These are phyloP conservation scores for Leptopterna dolabrata DNA, from an alignment of 2,888 invertebrate species.

Conservation along the genomic window DNA sequence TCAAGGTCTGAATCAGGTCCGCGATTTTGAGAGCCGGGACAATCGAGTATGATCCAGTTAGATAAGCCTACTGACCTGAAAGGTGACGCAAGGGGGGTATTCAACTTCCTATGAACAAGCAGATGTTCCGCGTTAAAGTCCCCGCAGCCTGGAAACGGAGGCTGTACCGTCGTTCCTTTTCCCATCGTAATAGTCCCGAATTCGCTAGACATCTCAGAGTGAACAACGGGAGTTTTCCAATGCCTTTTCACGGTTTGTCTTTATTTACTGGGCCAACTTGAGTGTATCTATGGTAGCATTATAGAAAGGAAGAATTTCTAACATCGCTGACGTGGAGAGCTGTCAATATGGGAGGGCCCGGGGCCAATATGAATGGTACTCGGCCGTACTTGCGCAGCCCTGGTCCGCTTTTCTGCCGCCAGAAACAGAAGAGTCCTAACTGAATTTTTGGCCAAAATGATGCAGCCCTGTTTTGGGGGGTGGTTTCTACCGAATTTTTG, in stretches of 20 bases:
- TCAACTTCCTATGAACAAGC: neutral
- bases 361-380: too few species aligned
- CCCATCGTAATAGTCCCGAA: neutral
- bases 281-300: too few species aligned
- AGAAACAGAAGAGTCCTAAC: too few species aligned
- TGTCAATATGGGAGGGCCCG: too few species aligned
- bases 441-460: too few species aligned
- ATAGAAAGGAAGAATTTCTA: too few species aligned
- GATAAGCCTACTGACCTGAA: conserved; percentile 37
- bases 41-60: conserved; percentile 3
- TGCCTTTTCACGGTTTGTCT: neutral
- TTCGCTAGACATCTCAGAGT: neutral
- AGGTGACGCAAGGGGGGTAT: conserved; percentile 19
- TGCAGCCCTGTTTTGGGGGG: too few species aligned
- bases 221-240: neutral
- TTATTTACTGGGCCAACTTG: too few species aligned
- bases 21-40: neutral
- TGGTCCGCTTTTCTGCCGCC: too few species aligned
- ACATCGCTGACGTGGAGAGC: too few species aligned
- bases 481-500: too few species aligned
- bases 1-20: neutral
- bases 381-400: too few species aligned
- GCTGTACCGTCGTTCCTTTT: neutral
- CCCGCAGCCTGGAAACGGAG: neutral
- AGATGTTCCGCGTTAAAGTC: neutral